Percentiles rank a stretch among this genome's conserved stretches.
Evolutionary conservation across 2,797 vertebrate genomes (phyloP).

Genomic region (Acrossocheilus wenchowensis): DNA sequence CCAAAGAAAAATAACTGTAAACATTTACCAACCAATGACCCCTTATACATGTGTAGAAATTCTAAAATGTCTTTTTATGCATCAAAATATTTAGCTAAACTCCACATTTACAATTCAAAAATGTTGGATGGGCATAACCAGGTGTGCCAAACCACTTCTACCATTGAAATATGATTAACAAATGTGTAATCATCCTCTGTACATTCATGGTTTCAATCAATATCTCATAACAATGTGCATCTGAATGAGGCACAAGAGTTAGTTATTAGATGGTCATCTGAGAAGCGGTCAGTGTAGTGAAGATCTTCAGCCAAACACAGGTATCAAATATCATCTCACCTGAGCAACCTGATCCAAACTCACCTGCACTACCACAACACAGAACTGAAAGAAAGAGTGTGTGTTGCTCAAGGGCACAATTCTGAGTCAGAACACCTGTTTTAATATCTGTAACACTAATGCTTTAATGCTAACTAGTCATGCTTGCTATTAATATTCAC

Average conservation of each 20-base stretch:
- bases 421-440: background rate
- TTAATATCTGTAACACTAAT: background rate
- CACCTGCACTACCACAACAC: background rate
- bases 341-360: slow-evolving; percentile 15
- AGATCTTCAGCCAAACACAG: background rate
- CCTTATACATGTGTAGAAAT: background rate
- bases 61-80: background rate
- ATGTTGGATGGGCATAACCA: slow-evolving; percentile 6
- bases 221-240: too few species aligned
- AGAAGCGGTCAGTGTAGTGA: background rate
- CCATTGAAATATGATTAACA: slow-evolving; percentile 1
- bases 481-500: background rate
- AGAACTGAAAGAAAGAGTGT: background rate
- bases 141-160: background rate
- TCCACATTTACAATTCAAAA: slow-evolving; percentile 7
- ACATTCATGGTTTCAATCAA: background rate
- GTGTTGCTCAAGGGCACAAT: background rate
- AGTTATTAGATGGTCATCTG: background rate
- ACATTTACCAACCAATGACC: background rate
- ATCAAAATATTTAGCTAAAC: background rate
- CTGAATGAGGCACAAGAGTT: background rate
- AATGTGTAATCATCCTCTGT: background rate
- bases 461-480: background rate
- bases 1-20: background rate
- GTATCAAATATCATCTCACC: background rate